Base-by-base conservation (phyloP, 2,888 invertebrate species). In the Metallyticus violacea region DNA sequence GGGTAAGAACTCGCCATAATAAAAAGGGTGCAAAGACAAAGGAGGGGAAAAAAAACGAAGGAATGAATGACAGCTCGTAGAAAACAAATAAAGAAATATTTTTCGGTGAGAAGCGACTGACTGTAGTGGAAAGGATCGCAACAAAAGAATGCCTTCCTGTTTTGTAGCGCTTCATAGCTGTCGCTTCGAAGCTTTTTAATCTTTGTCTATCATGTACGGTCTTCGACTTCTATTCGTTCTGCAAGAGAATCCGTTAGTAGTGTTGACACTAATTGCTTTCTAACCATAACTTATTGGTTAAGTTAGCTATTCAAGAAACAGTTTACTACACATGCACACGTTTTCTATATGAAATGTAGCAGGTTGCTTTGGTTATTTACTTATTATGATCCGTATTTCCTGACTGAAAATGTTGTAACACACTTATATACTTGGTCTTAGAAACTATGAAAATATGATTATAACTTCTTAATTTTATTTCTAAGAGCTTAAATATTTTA, bases 61-160 rank as follows among this genome's bases (percentile, higher is more conserved):
- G 83, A 77, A 77, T 83, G 83, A 83, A 83, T 83, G 83, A 83
- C 83, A 83, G 83, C 83, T 83, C 77, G 28, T 83, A 28, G 83
- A 77, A 83, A 83, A 83, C 77, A 83, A 83, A 77, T 83, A 83
- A 83, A 28, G 83, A 77, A 83, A 83, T 25, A 77, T 83, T 83
- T 83, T 77, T 77, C 30, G 40, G 40, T 62, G 40, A 62, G 40
- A 62, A 62, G 40, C 40, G 40, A 62, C 15, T 3, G 3, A 26
- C 26, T 82, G 22, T 3, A 82, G 62, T 22, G 9, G 30, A 28
- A 28, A 25, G 25, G 27, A 83, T 7, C 27, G 29, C 15, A 77
- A 83, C 77, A 83, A 77, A 83, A 27, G 83, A 83, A 83, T 77
- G 77, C 29, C 83, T 83, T 29, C 76, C 76, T 28, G 27, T n/a